Evolutionary conservation across 2,797 vertebrate genomes (phyloP).

Genomic region (Anguilla megastoma): DNA sequence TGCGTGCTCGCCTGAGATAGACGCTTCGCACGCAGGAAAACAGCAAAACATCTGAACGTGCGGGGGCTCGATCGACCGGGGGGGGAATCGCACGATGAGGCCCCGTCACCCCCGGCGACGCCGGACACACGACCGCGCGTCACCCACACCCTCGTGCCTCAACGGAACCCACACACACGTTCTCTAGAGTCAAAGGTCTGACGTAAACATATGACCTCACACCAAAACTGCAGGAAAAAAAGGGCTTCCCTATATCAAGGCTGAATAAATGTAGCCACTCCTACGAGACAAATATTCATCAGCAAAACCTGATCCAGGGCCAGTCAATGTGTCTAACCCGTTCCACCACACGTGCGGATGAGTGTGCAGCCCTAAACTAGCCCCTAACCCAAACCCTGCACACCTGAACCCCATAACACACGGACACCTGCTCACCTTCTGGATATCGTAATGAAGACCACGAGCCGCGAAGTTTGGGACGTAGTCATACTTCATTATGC

Average conservation of each 20-base stretch:
- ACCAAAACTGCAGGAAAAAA: not conserved
- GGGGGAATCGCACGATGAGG: too few species aligned
- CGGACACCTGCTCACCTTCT: slow-evolving; percentile 71
- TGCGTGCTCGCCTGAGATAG: too few species aligned
- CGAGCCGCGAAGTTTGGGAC: slow-evolving; percentile 79
- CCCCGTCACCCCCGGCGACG: too few species aligned
- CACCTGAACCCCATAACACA: not conserved
- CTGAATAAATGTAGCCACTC: not conserved
- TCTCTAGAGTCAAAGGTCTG: not conserved
- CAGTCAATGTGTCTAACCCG: not conserved
- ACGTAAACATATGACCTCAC: not conserved
- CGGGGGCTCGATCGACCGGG: too few species aligned
- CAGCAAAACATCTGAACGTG: too few species aligned
- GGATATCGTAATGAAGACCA: slow-evolving; percentile 85
- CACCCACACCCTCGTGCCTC: not conserved
- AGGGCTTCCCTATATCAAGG: not conserved
- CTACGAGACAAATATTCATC: not conserved
- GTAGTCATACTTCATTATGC: slow-evolving; percentile 77
- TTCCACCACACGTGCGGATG: not conserved
- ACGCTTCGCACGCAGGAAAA: too few species aligned
- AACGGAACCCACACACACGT: not conserved
- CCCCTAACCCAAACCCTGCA: not conserved
- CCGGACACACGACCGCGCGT: not conserved
- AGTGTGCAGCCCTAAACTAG: not conserved
- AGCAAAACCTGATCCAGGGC: not conserved